Evolutionary conservation across 2,113 vertebrate species (phyloP), one percentile per base, ranked within the genome.

Genomic region (Pluvianellus socialis): DNA sequence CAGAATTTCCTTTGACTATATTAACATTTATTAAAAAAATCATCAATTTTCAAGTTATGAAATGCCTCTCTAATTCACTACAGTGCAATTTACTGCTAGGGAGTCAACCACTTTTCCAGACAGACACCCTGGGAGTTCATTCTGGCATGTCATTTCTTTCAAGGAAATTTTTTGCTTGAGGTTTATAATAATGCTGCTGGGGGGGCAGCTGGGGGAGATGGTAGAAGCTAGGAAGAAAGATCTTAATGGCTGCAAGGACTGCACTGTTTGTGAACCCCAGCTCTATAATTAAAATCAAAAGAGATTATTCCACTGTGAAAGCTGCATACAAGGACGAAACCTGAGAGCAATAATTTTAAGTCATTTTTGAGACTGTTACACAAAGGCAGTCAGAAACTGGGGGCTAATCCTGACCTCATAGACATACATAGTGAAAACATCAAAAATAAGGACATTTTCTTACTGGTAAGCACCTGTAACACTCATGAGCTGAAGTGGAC

Each of bases 11-110:
- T 92, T 82, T 82, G 76, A 92, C 76, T 95, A 90, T 79, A 90
- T 94, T 94, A 94, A 72, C 40, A 83, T 79, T 58, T 74, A 76
- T 94, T 4, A 1, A 27, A 66, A 53, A 91, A 92, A 73, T 7
- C 0, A 93, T 91, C 80, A 35, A 59, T 66, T 96, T 73, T 73
- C 35, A 76, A 85, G 56, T 83, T 87, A 82, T 9, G 50, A 92
- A 94, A 81, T 90, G 92, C 47, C 73, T 87, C 75, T 49, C 59
- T 88, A 83, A 95, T 95, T 97, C 75, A 65, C 68, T 47, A 23
- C 38, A 7, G n/a, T 42, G 77, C 62, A 23, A 42, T 91, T 96
- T 95, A 61, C 61, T 62, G 73, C 81, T 33, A 56, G 45, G 80
- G 22, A 91, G 28, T 32, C 35, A 40, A 68, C 14, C 32, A 7